Evolutionary conservation across 1,140 invertebrate species (phyloP).

Genomic region (Pentalonia nigronervosa): DNA sequence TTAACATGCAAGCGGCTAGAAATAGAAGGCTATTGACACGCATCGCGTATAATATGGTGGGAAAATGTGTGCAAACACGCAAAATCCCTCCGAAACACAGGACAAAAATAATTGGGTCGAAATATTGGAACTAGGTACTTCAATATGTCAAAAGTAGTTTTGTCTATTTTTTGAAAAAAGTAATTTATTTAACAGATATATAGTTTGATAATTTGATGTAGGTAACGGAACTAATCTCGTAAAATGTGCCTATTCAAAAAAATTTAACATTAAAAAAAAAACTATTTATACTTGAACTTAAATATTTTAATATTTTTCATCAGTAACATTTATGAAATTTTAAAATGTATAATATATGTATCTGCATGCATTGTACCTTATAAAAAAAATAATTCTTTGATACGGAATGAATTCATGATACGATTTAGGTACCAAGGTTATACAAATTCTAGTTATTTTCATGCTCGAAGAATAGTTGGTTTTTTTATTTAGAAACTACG

Average conservation of each 20-base stretch:
- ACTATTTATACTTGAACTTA: not conserved
- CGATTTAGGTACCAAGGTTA: not conserved
- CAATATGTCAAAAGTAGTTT: constrained; percentile 1
- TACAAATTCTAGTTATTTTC: not conserved
- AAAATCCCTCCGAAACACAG: not conserved
- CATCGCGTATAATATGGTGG: constrained; percentile 31
- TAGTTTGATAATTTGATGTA: not conserved
- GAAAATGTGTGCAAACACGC: constrained; percentile 24
- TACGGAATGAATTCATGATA: not conserved
- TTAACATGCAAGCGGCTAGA: constrained; percentile 39
- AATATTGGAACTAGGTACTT: not conserved
- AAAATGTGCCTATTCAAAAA: not conserved
- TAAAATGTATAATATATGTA: not conserved
- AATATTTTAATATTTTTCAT: not conserved
- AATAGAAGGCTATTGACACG: constrained; percentile 35
- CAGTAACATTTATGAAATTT: not conserved
- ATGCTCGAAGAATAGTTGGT: not conserved
- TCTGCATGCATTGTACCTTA: not conserved
- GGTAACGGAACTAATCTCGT: not conserved
- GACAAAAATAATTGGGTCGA: constrained; percentile 36
- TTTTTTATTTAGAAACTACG: not conserved
- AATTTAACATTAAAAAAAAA: not conserved
- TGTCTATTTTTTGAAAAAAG: not conserved
- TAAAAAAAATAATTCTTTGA: not conserved
- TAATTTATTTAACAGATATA: not conserved